phyloP scores from a whole-genome alignment of 2,888 invertebrate genomes.

The Zeuzera pyrina region DNA sequence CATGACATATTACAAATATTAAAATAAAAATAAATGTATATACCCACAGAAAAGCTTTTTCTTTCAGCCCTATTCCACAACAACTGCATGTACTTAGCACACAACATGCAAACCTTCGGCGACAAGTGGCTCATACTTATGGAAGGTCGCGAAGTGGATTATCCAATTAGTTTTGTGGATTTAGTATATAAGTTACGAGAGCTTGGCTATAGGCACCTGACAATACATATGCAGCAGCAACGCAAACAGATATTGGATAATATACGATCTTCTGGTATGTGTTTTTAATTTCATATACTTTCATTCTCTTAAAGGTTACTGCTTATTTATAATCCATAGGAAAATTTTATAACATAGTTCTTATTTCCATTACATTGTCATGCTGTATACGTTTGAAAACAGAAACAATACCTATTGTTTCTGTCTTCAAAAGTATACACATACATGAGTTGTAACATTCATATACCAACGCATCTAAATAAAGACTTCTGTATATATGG shows the following conservation, averaged over 20 bases:
- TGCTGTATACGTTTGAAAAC: too few species aligned
- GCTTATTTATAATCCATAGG: too few species aligned
- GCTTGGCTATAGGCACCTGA: constrained; percentile 79
- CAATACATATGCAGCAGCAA: constrained; percentile 83
- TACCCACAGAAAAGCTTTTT: too few species aligned
- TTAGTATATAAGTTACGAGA: constrained; percentile 77
- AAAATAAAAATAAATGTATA: not conserved
- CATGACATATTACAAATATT: not conserved
- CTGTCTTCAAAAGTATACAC: too few species aligned
- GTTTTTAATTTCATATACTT: too few species aligned
- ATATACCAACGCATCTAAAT: too few species aligned
- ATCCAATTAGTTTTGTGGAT: constrained; percentile 78
- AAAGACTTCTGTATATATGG: too few species aligned
- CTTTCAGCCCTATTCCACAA: constrained; percentile 87
- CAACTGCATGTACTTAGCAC: constrained; percentile 91
- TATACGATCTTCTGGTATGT: constrained; percentile 82
- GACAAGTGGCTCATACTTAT: constrained; percentile 78
- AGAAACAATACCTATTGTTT: too few species aligned
- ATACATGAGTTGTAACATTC: too few species aligned
- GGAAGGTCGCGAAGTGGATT: constrained; percentile 64
- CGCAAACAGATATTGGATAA: constrained; percentile 82
- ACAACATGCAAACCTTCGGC: constrained; percentile 78
- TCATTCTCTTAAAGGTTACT: too few species aligned
- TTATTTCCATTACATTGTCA: too few species aligned
- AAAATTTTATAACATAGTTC: too few species aligned